Conservation (phyloP, 2,113 vertebrate species). For the Hyla sarda region DNA sequence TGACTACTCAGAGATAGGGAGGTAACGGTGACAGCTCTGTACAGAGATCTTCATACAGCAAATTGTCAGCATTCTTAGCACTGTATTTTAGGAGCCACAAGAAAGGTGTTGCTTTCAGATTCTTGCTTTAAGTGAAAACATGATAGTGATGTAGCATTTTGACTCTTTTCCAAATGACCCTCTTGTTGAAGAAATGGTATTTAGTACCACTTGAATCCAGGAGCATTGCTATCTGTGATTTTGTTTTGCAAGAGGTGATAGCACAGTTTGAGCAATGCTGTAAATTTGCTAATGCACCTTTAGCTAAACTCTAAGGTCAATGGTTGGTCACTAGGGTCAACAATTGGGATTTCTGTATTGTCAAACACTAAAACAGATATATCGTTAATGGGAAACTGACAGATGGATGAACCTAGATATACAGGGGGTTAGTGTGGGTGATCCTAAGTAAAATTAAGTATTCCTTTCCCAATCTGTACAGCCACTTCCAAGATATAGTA, state of each 20-base stretch:
- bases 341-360: neutral
- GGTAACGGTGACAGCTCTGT: constrained; percentile 70
- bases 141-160: constrained; percentile 31
- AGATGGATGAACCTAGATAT: too few relatives aligned
- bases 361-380: neutral
- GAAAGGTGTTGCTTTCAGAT: constrained; percentile 64
- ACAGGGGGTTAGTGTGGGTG: too few relatives aligned
- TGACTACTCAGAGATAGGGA: constrained; percentile 65
- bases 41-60: constrained; percentile 58
- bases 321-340: constrained; percentile 1
- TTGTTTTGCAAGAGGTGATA: constrained; percentile 1
- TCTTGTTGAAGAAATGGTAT: constrained; percentile 15
- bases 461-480: too few relatives aligned
- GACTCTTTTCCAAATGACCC: constrained; percentile 32
- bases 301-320: constrained; percentile 25
- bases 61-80: constrained; percentile 75
- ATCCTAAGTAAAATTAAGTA: too few relatives aligned
- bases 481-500: too few relatives aligned
- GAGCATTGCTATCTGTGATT: neutral
- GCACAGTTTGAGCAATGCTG: neutral
- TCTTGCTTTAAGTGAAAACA: constrained; percentile 35
- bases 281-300: neutral
- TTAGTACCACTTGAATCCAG: constrained; percentile 15
- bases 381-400: too few relatives aligned
- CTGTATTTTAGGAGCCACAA: constrained; percentile 67